Base-by-base conservation (phyloP, 2,888 invertebrate genomes). In the Apodemia mormo region DNA sequence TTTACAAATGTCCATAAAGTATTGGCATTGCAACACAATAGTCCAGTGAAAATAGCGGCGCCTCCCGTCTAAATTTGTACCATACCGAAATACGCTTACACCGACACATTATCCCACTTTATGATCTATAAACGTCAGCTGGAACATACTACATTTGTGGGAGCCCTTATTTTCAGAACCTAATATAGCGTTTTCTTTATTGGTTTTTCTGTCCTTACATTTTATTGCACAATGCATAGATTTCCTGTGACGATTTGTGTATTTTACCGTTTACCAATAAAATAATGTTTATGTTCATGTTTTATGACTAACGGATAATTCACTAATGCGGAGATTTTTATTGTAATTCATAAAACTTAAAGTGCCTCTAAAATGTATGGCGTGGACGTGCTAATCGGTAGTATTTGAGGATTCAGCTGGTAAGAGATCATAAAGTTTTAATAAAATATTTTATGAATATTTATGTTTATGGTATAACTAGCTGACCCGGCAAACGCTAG, bases 121-220 rank as follows among this genome's bases (percentile, higher is more conserved):
- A 93, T 90, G 85, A 92, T 87, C 92, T 84, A 93, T 93, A 92
- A 92, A 93, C 91, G 92, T 92, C 92, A 89, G 84, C 77, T 81
- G 80, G 80, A 88, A 90, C 87, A 87, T 87, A 91, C 87, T 90
- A 89, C 88, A 87, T 91, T 93, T 92, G 90, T 85, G 87, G 87
- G 84, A 85, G 87, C 89, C 91, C 89, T 92, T 90, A 91, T 89
- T 89, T 90, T 86, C 89, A 85, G 88, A 85, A 86, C 85, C 88
- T 89, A 89, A 90, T 89, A 89, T 88, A 88, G 85, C 83, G 78
- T 82, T 85, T 84, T 85, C 86, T 90, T 91, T 90, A 91, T 90
- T 87, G 83, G 84, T 82, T 78, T 78, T 81, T 79, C 88, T 84
- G 82, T 86, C 84, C 86, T 83, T 85, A 89, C 85, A 88, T 85